Evolutionary conservation across 2,888 invertebrate species (phyloP), one percentile per base, ranked within the genome.

Genomic region (Thereva unica): DNA sequence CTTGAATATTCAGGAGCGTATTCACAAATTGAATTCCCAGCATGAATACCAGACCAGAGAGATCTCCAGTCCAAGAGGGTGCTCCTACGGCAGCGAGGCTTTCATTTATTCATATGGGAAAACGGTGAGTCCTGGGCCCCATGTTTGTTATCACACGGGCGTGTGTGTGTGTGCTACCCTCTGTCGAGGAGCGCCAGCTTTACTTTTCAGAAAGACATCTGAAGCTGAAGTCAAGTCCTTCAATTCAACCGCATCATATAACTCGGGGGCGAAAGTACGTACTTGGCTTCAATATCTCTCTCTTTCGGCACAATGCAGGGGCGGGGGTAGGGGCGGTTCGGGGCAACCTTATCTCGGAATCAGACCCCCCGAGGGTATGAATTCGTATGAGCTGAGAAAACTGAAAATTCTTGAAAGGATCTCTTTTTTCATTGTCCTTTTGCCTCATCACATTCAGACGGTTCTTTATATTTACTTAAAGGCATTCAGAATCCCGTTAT

Each of bases 81-180:
- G 35, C 23, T 23, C 23, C 34, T 23, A 52, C 52, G 52, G 12
- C 6, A 5, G 6, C 9, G 5, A 35, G 52, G 34, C 34, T 52
- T 52, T 52, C 52, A 52, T 52, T 52, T 52, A 52, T 52, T 52
- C 52, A 52, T 52, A 52, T 52, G 52, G 23, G 52, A 52, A 52
- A 52, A 52, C 52, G 52, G 35, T 52, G 34, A 52, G 52, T 35
- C 35, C 12, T 52, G 34, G 35, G 52, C 52, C 35, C 12, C 35
- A 52, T n/a, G 52, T 52, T 52, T 52, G 52, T 52, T 52, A 52
- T 52, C 52, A 9, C 50, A 50, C 50, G 34, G 7, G 34, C 34
- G 50, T 35, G 10, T 3, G 8, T 35, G 35, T 52, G 10, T 52
- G 5, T 52, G 35, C 6, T 49, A 7, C 49, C 12, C 49, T n/a